Evolutionary conservation across 2,113 vertebrate species (phyloP).

Genomic region (Oryzias woworae): DNA sequence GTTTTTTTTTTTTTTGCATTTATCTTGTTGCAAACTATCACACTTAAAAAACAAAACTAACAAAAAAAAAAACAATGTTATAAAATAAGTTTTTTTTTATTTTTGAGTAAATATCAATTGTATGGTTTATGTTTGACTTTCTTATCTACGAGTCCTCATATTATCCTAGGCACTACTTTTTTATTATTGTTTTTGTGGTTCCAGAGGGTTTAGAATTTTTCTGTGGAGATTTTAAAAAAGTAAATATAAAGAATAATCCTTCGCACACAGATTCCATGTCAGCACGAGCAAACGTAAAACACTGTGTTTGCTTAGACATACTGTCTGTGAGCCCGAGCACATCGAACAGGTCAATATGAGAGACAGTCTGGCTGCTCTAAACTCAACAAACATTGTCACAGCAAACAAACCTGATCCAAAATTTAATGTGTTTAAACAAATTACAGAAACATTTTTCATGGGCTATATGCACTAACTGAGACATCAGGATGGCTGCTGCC

Average conservation of each 20-base stretch:
- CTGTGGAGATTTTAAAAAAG: constrained; percentile 53
- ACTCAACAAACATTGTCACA: constrained; percentile 76
- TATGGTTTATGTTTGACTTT: constrained; percentile 29
- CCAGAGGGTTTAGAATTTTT: background rate
- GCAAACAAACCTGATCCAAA: constrained; percentile 73
- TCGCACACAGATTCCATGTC: constrained; percentile 53
- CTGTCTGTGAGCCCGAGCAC: constrained; percentile 59
- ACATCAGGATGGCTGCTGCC: constrained; percentile 58
- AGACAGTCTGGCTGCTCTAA: constrained; percentile 67
- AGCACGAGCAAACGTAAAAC: constrained; percentile 49
- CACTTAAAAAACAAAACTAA: no score
- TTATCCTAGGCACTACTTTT: constrained; percentile 34
- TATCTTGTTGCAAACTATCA: no score
- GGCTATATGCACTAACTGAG: constrained; percentile 57
- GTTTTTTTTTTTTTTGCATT: no score
- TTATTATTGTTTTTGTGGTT: constrained; percentile 43
- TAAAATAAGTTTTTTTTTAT: no score
- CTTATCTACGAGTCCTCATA: constrained; percentile 42
- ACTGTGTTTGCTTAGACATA: constrained; percentile 59
- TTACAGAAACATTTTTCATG: constrained; percentile 69
- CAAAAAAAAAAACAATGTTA: no score
- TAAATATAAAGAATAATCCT: constrained; percentile 46
- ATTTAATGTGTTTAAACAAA: constrained; percentile 74
- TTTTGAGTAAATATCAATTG: constrained; percentile 5
- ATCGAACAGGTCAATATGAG: constrained; percentile 61